Base-by-base conservation (phyloP, 2,888 invertebrate genomes). In the Adelphocoris suturalis region DNA sequence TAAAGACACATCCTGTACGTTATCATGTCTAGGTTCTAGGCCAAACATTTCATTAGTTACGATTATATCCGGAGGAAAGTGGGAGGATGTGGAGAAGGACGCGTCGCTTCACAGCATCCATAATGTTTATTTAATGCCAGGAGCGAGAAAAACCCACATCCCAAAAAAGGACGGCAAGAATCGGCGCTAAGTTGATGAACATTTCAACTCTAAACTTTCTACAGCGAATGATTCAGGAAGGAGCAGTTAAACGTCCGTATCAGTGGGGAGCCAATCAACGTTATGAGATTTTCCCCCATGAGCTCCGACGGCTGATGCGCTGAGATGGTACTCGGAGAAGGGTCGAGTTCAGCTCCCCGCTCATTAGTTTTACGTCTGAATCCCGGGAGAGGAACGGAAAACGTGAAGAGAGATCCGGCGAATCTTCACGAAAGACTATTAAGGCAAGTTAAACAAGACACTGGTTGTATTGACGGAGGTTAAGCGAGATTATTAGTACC, bases 231-330 rank as follows among this genome's bases (percentile, higher is more conserved):
- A 78, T 47, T 78, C 78, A 19, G 19, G 78, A 14, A 47, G 76
- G 16, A 76, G 78, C 13, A n/a, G 78, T 78, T 78, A 46, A 47
- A 78, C 47, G 78, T 78, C 14, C 68, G 23, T 68, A 78, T 78
- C 78, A 47, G 78, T 47, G 47, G 78, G 78, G 46, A 78, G 78
- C 78, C 78, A 78, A 78, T 78, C 78, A 78, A 37, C 78, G 37
- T 46, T 37, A 47, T 47, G 78, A 78, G 78, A 78, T 78, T 78
- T 78, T 46, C 46, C 78, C 47, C 37, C 37, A 37, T n/a, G 78
- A 37, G 47, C 47, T 19, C 78, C 13, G 68, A 23, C 68, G 68
- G 68, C 68, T 68, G 68, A 68, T 68, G 68, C 19, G 11, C 57
- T 57, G 16, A 14, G 57, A 57, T 57, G 57, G 57, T 57, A 68